Conservation (phyloP, 1,140 invertebrate species). For the Lepidurus couesii region DNA sequence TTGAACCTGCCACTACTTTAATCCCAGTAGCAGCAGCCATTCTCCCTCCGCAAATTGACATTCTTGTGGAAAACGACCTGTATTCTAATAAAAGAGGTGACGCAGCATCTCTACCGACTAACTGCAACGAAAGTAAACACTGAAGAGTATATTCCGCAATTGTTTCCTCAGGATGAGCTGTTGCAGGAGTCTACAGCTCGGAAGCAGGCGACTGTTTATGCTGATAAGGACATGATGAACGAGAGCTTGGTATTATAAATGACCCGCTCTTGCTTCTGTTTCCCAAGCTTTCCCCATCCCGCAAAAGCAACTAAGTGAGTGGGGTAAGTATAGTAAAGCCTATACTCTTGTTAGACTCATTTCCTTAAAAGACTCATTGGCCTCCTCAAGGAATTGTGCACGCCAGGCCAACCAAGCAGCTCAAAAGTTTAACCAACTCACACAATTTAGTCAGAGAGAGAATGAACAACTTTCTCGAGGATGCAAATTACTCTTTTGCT, state of each 20-base stretch:
- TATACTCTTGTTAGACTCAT: background rate
- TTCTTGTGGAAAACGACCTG: no score
- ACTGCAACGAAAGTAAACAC: no score
- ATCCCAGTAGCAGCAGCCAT: no score
- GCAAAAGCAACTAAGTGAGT: background rate
- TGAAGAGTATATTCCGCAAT: background rate
- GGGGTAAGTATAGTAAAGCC: background rate
- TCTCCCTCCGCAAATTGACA: no score
- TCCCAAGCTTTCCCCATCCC: background rate
- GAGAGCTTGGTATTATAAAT: background rate
- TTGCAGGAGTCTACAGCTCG: background rate
- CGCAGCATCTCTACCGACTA: no score
- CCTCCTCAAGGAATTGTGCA: background rate
- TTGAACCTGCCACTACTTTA: no score
- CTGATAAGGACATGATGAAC: background rate
- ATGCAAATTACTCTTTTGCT: no score
- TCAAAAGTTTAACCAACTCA: background rate
- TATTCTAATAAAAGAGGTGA: no score
- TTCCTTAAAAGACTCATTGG: background rate
- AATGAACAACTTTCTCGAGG: no score
- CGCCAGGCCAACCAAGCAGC: background rate
- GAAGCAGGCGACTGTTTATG: background rate
- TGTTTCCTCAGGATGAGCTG: background rate
- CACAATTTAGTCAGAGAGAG: background rate
- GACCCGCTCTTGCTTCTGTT: background rate